Base-by-base conservation (phyloP, 1,140 invertebrate species). In the Caenorhabditis remanei region DNA sequence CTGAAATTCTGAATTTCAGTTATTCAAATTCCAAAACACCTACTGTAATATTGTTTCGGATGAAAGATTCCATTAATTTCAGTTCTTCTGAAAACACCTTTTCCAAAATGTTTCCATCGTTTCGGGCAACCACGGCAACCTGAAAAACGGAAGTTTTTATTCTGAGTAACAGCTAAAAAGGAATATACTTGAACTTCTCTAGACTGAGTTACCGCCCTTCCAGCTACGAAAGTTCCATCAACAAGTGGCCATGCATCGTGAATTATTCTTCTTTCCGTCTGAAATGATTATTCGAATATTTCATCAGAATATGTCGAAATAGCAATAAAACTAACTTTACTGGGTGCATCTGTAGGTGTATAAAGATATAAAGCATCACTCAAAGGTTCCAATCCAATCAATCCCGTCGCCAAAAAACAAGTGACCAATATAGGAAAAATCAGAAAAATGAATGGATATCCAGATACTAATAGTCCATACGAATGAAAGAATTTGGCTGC, bases 201-300 rank as follows among this genome's bases (percentile, higher is more conserved):
- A 56, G 89, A 91, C 58, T 93, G 92, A 8, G 91, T 92, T 16
- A 92, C 91, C 14, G 92, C 87, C 58, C 92, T 55, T 16, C 91
- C 91, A 32, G 91, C 91, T 61, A 92, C 91, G 83, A 92, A 92
- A 55, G 53, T 89, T 48, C 89, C 89, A 83, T 92, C 91, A 21
- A 85, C 67, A 7, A 92, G 67, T 41, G 91, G 92, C 91, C 91
- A 92, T 16, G 90, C 65, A 41, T 92, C 91, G 75, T 92, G 91
- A 46, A 92, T 91, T 19, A 88, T 85, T 55, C 92, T 91, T 32
- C 92, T 65, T 61, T 91, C 90, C 13, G 79, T 86, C 84, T 91
- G n/a, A 9, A 90, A n/a, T 82, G 88, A 21, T 56, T 48, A 7
- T 21, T 65, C 61, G 2, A 24, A 48, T 48, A 8, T 79, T 53